Conservation (phyloP, 2,888 invertebrate genomes). For the Noctua janthina region DNA sequence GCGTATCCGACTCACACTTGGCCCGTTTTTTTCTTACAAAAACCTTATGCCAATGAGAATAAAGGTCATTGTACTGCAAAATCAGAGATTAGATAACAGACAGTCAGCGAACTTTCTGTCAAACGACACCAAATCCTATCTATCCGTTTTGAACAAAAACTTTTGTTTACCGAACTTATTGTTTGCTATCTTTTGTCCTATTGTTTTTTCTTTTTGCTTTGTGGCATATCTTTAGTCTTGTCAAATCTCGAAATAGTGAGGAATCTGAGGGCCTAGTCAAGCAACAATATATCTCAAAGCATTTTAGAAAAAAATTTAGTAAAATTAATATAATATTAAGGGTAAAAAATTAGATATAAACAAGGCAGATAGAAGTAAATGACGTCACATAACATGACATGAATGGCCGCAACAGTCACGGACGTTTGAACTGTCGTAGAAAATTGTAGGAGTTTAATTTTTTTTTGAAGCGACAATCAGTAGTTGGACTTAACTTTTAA, state of each 20-base stretch:
- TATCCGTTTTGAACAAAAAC: neutral
- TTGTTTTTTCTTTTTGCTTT: neutral
- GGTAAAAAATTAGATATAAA: too few relatives aligned
- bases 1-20: too few relatives aligned
- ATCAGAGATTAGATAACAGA: neutral
- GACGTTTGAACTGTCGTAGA: too few relatives aligned
- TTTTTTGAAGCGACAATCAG: too few relatives aligned
- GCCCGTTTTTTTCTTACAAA: neutral
- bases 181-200: neutral
- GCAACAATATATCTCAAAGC: too few relatives aligned
- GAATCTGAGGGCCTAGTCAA: neutral
- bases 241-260: neutral
- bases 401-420: too few relatives aligned
- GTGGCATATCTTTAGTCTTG: neutral
- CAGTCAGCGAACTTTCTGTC: neutral
- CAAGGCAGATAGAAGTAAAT: too few relatives aligned
- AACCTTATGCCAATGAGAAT: neutral
- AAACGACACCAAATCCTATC: neutral
- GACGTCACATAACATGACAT: too few relatives aligned
- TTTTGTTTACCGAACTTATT: neutral
- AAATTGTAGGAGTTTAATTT: too few relatives aligned
- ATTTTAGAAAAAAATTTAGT: too few relatives aligned
- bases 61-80: neutral
- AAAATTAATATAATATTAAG: too few relatives aligned
- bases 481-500: too few relatives aligned